Evolutionary conservation across 2,113 vertebrate species (phyloP).

Genomic region (Rhea pennata): DNA sequence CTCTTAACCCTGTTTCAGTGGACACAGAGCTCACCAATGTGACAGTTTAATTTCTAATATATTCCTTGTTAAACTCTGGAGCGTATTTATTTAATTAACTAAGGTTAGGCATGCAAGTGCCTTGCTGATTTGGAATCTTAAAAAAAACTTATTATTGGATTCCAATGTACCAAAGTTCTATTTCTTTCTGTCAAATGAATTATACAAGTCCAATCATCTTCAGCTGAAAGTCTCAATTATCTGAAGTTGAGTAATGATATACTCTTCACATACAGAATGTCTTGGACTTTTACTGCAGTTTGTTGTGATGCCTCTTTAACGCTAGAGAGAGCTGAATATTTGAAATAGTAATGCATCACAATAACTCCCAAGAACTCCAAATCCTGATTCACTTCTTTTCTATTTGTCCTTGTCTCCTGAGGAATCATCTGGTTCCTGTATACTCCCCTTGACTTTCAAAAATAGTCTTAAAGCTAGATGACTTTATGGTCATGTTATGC

Average conservation of each 20-base stretch:
- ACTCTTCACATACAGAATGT: neutral
- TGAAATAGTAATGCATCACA: neutral
- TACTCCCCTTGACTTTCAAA: slow-evolving; percentile 25
- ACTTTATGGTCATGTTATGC: slow-evolving; percentile 15
- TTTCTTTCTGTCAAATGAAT: neutral
- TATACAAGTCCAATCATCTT: neutral
- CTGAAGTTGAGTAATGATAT: neutral
- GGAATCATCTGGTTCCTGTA: neutral
- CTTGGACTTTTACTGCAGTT: neutral
- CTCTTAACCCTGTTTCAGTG: neutral
- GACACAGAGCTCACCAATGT: neutral
- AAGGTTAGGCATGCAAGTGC: neutral
- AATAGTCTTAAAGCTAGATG: neutral
- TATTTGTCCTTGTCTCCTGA: slow-evolving; percentile 18
- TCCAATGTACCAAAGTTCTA: neutral
- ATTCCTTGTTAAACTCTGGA: neutral
- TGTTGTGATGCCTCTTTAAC: neutral
- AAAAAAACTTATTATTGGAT: neutral
- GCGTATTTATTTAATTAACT: neutral
- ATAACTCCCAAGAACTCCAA: neutral
- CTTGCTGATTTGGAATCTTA: neutral
- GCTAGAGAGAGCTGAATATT: slow-evolving; percentile 12
- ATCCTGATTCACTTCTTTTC: neutral
- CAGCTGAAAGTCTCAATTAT: neutral
- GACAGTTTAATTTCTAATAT: neutral